Evolutionary conservation across 64 coral and sea anemone species (phyloP), one percentile per base, ranked within the genome.

Genomic region (Pocillopora damicornis): DNA sequence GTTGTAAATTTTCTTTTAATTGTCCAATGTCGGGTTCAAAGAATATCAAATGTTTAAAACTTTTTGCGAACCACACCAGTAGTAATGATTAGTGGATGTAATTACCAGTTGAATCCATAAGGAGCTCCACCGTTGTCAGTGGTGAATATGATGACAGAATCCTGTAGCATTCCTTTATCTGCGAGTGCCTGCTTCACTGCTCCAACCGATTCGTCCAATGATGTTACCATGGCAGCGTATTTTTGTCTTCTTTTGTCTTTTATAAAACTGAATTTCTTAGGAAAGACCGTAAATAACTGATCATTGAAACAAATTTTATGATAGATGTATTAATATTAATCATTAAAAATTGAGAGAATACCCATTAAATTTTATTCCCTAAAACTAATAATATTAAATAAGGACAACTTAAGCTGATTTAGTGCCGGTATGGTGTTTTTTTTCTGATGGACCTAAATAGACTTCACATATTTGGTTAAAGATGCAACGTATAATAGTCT

Each of bases 41-140:
- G 42, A 51, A 51, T 7, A 51, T 51, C 42, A 51, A 51, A 51
- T 51, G 2, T 51, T 51, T 51, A 7, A 2, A 2, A 51, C 7
- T 51, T 51, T 51, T 51, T 51, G 7, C 42, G 42, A 51, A 51
- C 42, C 7, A 51, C 42, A 51, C 42, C 7, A 51, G 42, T 2
- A 51, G 42, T 51, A 51, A 51, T 51, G 7, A 51, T 8, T 5
- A 15, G 18, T 61, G 26, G 58, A 22, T 57, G 8, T 30, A 66
- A 60, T 90, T 84, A 93, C 94, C 94, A 93, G 63, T 96, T 96
- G 6, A 96, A 92, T 25, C 94, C 94, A 77, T 96, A 88, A 0
- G 94, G 94, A 69, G 94, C 94, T 15, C 94, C 94, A 74, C 94
- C 94, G 25, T 96, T 96, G 58, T 96, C 94, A 9, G 94, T 96